phyloP scores from a whole-genome alignment of 2,888 invertebrate species.

The Dynastes tityus region DNA sequence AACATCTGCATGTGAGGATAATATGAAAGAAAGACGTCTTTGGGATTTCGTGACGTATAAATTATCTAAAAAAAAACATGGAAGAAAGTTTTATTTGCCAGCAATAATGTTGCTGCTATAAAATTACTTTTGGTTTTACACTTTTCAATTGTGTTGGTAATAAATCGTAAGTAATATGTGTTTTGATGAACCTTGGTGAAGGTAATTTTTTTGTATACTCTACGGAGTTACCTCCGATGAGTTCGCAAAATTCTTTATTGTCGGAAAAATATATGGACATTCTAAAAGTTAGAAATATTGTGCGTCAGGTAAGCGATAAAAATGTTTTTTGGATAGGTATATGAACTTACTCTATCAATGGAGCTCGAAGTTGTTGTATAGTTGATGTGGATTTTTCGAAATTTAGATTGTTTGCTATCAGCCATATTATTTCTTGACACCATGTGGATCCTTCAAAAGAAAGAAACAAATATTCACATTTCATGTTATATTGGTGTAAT shows the following conservation, averaged over 20 bases:
- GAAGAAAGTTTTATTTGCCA: not conserved
- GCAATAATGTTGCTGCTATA: not conserved
- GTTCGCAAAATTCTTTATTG: constrained; percentile 58
- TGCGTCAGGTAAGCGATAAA: too few species aligned
- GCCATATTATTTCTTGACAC: constrained; percentile 95
- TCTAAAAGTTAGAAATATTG: constrained; percentile 53
- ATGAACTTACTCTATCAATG: constrained; percentile 77
- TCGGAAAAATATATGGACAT: constrained; percentile 60
- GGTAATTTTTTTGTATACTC: constrained; percentile 79
- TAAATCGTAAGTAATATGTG: constrained; percentile 82
- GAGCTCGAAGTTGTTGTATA: constrained; percentile 78
- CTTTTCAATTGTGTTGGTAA: constrained; percentile 77
- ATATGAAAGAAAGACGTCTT: constrained; percentile 91
- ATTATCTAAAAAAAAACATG: constrained; percentile 76
- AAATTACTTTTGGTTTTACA: constrained; percentile 80
- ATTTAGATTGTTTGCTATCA: constrained; percentile 87
- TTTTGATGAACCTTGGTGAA: constrained; percentile 82
- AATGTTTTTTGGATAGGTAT: too few species aligned
- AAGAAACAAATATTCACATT: constrained; percentile 9
- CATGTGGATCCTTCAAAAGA: constrained; percentile 85
- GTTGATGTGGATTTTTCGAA: constrained; percentile 80
- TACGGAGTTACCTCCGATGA: constrained; percentile 82
- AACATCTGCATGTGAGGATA: constrained; percentile 86
- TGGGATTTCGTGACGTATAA: constrained; percentile 91
- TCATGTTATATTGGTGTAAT: too few species aligned